Evolutionary conservation across 2,113 vertebrate genomes (phyloP).

Genomic region (Hemibagrus wyckioides): DNA sequence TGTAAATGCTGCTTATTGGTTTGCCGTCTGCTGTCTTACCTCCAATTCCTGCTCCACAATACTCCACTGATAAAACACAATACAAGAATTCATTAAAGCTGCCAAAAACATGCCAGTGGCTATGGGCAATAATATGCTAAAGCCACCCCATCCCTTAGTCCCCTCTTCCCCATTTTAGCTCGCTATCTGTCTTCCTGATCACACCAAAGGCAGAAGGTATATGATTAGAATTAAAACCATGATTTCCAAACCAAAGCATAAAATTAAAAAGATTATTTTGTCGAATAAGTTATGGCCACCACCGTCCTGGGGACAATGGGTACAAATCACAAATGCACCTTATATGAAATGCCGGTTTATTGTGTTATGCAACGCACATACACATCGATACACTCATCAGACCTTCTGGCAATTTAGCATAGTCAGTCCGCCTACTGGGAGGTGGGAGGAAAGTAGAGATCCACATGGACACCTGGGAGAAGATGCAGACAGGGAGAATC

Average conservation of each 20-base stretch:
- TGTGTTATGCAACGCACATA: background rate
- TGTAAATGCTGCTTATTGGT: too few relatives aligned
- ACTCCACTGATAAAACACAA: background rate
- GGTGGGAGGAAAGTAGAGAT: background rate
- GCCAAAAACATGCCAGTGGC: background rate
- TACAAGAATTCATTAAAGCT: background rate
- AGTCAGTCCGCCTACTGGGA: background rate
- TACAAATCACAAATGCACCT: background rate
- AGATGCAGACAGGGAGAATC: background rate
- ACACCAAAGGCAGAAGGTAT: background rate
- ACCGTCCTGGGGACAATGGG: background rate
- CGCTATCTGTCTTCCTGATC: background rate
- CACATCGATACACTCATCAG: background rate
- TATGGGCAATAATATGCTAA: background rate
- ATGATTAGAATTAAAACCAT: background rate
- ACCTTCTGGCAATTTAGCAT: background rate
- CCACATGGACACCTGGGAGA: background rate
- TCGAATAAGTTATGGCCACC: background rate
- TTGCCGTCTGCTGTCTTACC: background rate
- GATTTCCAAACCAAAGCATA: background rate
- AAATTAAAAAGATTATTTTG: background rate
- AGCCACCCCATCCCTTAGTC: background rate
- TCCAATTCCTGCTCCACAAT: background rate
- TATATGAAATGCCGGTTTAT: background rate
- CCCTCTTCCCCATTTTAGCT: background rate